These are phyloP conservation scores for Corythornis cristatus DNA, from an alignment of 2,113 vertebrate genomes.

Conservation along the genomic window DNA sequence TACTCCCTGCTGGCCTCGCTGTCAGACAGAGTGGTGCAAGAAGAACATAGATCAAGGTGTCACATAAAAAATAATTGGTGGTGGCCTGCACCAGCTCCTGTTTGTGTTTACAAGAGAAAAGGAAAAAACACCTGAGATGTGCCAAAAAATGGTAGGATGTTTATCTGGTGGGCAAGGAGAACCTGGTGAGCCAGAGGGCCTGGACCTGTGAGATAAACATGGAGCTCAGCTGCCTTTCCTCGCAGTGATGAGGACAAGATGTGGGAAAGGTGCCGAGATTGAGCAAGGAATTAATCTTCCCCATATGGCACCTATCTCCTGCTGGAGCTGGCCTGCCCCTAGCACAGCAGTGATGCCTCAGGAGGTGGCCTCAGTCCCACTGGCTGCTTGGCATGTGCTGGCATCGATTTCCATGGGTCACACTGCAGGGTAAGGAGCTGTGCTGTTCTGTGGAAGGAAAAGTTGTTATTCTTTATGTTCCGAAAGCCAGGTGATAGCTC, in stretches of 20 bases:
- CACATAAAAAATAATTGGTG: background rate
- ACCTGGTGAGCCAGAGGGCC: background rate
- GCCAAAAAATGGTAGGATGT: background rate
- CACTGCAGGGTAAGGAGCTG: fast-evolving
- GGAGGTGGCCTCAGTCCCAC: background rate
- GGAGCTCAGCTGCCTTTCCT: fast-evolving
- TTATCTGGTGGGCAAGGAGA: background rate
- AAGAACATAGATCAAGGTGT: background rate
- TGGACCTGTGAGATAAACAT: background rate
- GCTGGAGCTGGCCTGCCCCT: fast-evolving
- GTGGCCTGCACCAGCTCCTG: background rate
- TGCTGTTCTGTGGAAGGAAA: background rate
- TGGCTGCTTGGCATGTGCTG: fast-evolving
- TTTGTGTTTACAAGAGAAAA: background rate
- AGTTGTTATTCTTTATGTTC: background rate
- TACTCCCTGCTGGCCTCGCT: background rate
- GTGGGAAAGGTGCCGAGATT: background rate
- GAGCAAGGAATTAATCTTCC: background rate
- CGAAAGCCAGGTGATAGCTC: background rate
- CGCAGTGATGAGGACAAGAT: fast-evolving
- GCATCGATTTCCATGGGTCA: fast-evolving
- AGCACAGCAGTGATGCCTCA: fast-evolving
- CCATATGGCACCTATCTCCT: background rate
- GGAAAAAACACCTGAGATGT: background rate
- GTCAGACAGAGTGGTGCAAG: background rate